Conservation (phyloP, 2,113 vertebrate species). For the Hypomesus transpacificus region DNA sequence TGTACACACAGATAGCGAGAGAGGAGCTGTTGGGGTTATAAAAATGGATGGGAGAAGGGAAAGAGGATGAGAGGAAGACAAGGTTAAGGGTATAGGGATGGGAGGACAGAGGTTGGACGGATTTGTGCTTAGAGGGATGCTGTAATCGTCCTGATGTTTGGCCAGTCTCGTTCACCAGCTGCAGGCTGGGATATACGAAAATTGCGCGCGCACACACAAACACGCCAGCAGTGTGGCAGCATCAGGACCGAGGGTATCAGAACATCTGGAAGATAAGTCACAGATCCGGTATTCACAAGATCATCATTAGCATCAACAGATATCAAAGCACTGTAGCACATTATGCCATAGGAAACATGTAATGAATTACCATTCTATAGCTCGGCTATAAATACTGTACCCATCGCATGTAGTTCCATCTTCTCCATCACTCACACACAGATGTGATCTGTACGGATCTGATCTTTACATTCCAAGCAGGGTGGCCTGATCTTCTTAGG, state of each 20-base stretch:
- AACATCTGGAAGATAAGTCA: neutral
- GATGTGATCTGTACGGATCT: neutral
- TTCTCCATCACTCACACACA: neutral
- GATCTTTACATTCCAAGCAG: slow-evolving; percentile 20
- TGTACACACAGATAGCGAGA: slow-evolving; percentile 11
- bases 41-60: slow-evolving; percentile 29
- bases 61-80: neutral
- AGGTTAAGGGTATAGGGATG: neutral
- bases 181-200: neutral
- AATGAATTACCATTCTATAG: no score
- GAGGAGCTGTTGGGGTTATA: slow-evolving; percentile 46
- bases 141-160: slow-evolving; percentile 7
- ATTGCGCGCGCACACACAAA: neutral
- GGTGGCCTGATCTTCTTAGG: slow-evolving; percentile 5
- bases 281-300: neutral
- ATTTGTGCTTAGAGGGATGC: neutral
- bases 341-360: no score
- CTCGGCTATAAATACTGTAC: neutral
- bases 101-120: neutral
- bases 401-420: neutral
- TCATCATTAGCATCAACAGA: neutral
- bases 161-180: neutral
- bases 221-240: neutral
- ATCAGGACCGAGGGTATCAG: neutral
- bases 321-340: neutral